Evolutionary conservation across 2,888 invertebrate species (phyloP), one percentile per base, ranked within the genome.

Genomic region (Augiades crinisus): DNA sequence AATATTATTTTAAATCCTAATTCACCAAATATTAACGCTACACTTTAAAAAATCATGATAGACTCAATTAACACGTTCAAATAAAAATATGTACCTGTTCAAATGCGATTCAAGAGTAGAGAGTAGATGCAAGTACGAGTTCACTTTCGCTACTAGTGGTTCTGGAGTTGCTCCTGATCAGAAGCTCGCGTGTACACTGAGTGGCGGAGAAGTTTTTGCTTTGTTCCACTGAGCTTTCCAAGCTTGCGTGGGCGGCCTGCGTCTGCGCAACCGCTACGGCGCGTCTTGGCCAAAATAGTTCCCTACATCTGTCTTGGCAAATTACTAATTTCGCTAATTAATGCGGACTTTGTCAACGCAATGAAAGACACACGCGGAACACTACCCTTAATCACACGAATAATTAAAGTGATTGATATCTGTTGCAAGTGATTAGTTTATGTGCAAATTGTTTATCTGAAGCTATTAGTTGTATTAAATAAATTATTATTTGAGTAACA

Each of bases 101-200:
- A 10, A 24, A 27, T 43, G n/a, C 16, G 24, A 34, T 13, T 19
- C n/a, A 33, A 7, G 41, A 19, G 7, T n/a, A n/a, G n/a, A n/a
- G n/a, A n/a, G n/a, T n/a, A n/a, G n/a, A 24, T 50, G 41, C 8
- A 50, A 50, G 13, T 34, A 34, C 38, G 41, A 41, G 17, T 36
- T 43, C 41, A 50, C 34, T 43, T 41, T 27, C 19, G n/a, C 12
- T 24, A 50, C 40, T 49, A 30, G 21, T 5, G 24, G 12, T 7
- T 45, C 5, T 40, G 54, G 34, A 81, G 78, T 58, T 79, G 84
- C 78, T 78, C 72, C 67, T 72, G 65, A 67, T 64, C 56, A 67
- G 68, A 77, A 81, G 84, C 72, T 83, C 76, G 70, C 78, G 73
- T 69, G 70, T 74, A 72, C 65, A 89, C 88, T 89, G 87, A 80